Evolutionary conservation across 2,113 vertebrate genomes (phyloP), one percentile per base, ranked within the genome.

Genomic region (Poecile atricapillus): DNA sequence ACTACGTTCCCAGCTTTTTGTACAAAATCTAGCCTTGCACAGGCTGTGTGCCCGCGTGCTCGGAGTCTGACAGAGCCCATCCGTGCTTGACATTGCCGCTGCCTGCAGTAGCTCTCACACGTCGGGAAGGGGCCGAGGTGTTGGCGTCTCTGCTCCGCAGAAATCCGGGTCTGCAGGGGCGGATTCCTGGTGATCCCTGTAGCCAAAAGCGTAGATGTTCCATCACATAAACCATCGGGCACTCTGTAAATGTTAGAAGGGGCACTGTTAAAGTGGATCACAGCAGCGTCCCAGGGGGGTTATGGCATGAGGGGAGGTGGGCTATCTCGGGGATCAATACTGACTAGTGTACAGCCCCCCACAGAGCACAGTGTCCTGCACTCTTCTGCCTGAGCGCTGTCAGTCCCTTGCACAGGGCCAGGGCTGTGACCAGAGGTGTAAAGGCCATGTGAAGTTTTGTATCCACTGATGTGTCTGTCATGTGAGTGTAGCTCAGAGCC

Each of bases 1-100:
- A 99, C 97, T 99, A 99, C 10, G 98, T 98, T 87, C 98, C 98
- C 97, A 99, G 99, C 98, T 97, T 98, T 98, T 98, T 99, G 97
- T 99, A 99, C 97, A 99, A 99, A 97, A 99, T 99, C 97, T 99
- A 98, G 98, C 89, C 46, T 58, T 21, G 35, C 13, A 15, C 30
- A 17, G 74, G 64, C 75, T 9, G 43, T 30, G 62, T 30, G 62
- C 78, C 74, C 11, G 3, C 15, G 17, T 44, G 21, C 90, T 69
- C 12, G 2, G 43, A 5, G 82, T 33, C 79, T 63, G 89, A 43
- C 65, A 22, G 28, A 82, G 80, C 44, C 86, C 63, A 46, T 25
- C 93, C 28, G 1, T 68, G 92, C 87, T 96, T 89, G 52, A 46
- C 91, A 7, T 69, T 7, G 49, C 47, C 18, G 52, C 90, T 68